These are phyloP conservation scores for Meloidogyne chitwoodi DNA, from an alignment of 1,140 invertebrate species.

Conservation along the genomic window DNA sequence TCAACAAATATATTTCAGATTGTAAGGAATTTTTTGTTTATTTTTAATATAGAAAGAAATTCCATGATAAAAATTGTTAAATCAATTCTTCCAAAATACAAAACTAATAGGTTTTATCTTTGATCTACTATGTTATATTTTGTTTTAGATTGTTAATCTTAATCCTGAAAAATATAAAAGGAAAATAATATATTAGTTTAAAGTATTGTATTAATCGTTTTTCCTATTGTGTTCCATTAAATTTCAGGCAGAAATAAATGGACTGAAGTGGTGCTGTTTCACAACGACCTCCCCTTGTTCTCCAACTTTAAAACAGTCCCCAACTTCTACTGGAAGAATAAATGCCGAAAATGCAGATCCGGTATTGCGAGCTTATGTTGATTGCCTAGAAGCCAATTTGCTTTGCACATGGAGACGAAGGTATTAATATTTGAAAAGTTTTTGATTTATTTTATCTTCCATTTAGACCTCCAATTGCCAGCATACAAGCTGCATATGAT, in stretches of 20 bases:
- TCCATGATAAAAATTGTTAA: too few relatives aligned
- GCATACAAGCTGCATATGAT: slow-evolving; percentile 2
- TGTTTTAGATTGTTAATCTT: not conserved
- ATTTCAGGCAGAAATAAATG: slow-evolving; percentile 41
- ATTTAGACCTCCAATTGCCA: not conserved
- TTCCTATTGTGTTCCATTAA: slow-evolving; percentile 6
- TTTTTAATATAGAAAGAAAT: slow-evolving; percentile 22
- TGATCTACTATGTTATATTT: not conserved
- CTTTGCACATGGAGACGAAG: slow-evolving; percentile 39
- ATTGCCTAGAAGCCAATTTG: slow-evolving; percentile 27
- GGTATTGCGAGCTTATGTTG: slow-evolving; percentile 34
- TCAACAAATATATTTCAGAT: slow-evolving; percentile 35
- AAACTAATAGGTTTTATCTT: not conserved
- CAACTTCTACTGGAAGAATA: not conserved
- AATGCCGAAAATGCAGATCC: slow-evolving; percentile 26
- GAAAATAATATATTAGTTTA: too few relatives aligned
- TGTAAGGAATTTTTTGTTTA: slow-evolving; percentile 9
- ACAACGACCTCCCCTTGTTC: not conserved
- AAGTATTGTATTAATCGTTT: too few relatives aligned
- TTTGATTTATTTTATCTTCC: not conserved
- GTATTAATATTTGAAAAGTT: not conserved
- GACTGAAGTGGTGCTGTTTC: slow-evolving; percentile 45
- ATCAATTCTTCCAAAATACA: too few relatives aligned
- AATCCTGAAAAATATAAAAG: too few relatives aligned
- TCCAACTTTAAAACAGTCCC: not conserved